A percentile compares a stretch with the other conserved stretches of the same genome.
Conservation (phyloP, 1,140 invertebrate genomes). For the Pomacea maculata region DNA sequence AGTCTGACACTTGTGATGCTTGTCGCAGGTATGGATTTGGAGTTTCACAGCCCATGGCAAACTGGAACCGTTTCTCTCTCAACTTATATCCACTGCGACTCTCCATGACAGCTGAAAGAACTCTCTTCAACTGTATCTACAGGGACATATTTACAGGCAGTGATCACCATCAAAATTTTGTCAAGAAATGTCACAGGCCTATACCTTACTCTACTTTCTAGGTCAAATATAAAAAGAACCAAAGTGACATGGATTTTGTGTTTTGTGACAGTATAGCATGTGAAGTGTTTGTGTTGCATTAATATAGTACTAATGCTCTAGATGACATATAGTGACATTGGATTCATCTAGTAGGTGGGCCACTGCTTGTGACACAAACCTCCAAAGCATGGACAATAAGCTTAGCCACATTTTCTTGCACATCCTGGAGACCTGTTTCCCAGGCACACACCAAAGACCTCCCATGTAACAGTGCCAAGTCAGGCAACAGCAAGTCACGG, state of each 20-base stretch:
- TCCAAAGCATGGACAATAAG: conserved; percentile 79
- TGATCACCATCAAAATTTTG: not conserved
- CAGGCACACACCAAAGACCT: conserved; percentile 82
- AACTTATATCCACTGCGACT: conserved; percentile 78
- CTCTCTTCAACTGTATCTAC: conserved; percentile 76
- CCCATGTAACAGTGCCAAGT: conserved; percentile 79
- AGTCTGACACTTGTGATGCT: conserved; percentile 22
- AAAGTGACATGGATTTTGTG: not conserved
- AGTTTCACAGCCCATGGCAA: conserved; percentile 77
- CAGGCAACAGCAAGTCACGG: conserved; percentile 73
- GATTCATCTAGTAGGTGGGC: no score
- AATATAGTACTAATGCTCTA: no score
- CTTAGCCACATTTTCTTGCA: conserved; percentile 79
- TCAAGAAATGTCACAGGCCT: not conserved
- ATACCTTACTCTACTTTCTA: not conserved
- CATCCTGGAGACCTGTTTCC: conserved; percentile 82
- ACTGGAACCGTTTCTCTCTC: conserved; percentile 74
- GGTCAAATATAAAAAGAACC: conserved; percentile 22
- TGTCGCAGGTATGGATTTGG: conserved; percentile 73
- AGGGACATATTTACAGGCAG: conserved; percentile 22
- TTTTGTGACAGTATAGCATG: not conserved
- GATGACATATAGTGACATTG: no score
- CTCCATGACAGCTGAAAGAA: conserved; percentile 77
- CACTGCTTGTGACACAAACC: conserved; percentile 46
- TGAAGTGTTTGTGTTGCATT: no score